phyloP scores from a whole-genome alignment of 2,888 invertebrate species.

The Plagodis pulveraria region DNA sequence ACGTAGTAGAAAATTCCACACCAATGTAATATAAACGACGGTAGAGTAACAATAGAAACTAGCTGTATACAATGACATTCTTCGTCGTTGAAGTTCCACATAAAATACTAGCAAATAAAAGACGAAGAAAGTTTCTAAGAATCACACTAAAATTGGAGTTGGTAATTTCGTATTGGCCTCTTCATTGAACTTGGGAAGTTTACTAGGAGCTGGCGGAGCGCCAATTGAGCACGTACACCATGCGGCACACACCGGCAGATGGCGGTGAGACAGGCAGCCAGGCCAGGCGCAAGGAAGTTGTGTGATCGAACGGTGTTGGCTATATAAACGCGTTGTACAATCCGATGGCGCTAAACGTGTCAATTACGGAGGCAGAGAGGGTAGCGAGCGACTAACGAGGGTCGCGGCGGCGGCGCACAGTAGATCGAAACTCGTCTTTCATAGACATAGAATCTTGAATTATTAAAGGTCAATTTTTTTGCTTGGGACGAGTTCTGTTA shows the following conservation, averaged over 20 bases:
- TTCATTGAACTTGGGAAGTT: slow-evolving; percentile 67
- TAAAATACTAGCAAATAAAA: slow-evolving; percentile 8
- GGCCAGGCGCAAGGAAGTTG: slow-evolving; percentile 24
- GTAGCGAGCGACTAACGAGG: slow-evolving; percentile 39
- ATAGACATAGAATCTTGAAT: too few species aligned
- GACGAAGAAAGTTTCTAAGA: slow-evolving; percentile 47
- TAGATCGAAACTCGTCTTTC: too few species aligned
- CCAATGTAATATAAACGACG: too few species aligned
- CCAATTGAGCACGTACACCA: slow-evolving; percentile 50
- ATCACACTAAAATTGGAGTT: slow-evolving; percentile 53
- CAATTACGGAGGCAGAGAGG: slow-evolving; percentile 33
- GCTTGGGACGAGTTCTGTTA: too few species aligned
- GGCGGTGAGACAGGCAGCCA: slow-evolving; percentile 25
- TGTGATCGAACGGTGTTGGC: slow-evolving; percentile 45
- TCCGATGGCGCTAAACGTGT: slow-evolving; percentile 34
- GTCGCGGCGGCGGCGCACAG: slow-evolving; percentile 23
- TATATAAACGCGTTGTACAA: slow-evolving; percentile 30
- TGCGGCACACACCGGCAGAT: slow-evolving; percentile 45
- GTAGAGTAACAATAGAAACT: slow-evolving; percentile 3
- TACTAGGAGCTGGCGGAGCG: slow-evolving; percentile 58
- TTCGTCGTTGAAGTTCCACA: slow-evolving; percentile 13
- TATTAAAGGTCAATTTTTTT: too few species aligned
- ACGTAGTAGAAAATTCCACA: too few species aligned
- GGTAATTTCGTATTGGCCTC: slow-evolving; percentile 51
- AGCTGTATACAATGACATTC: background rate